These are phyloP conservation scores for Parasteatoda lunata DNA, from an alignment of 2,888 invertebrate genomes.

Conservation along the genomic window DNA sequence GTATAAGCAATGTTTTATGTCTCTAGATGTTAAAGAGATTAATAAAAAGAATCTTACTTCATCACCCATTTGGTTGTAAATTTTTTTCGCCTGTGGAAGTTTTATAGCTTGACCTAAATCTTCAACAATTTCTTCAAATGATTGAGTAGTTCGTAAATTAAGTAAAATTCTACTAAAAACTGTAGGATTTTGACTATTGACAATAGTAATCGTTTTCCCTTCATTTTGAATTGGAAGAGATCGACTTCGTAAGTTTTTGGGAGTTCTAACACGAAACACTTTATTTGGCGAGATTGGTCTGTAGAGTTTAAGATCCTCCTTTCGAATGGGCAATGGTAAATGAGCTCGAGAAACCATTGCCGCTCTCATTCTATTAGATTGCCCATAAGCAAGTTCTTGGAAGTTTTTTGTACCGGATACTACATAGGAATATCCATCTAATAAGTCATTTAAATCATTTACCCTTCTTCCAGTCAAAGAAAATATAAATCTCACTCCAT, in stretches of 20 bases:
- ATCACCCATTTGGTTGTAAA: conserved; percentile 93
- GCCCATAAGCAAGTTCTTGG: conserved; percentile 76
- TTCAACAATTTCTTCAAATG: conserved; percentile 93
- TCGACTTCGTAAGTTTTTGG: conserved; percentile 63
- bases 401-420: conserved; percentile 95
- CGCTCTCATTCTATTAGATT: conserved; percentile 50
- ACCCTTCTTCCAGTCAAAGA: conserved; percentile 93
- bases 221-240: conserved; percentile 81
- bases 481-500: conserved; percentile 92
- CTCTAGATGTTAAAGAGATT: too few species aligned
- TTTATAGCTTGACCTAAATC: conserved; percentile 94
- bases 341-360: conserved; percentile 52
- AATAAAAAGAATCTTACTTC: conserved; percentile 79
- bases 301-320: conserved; percentile 70
- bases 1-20: too few species aligned
- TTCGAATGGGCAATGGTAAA: conserved; percentile 55
- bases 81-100: conserved; percentile 91
- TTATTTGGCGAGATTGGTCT: conserved; percentile 68
- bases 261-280: conserved; percentile 56
- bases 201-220: conserved; percentile 91
- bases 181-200: conserved; percentile 94
- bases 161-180: conserved; percentile 92
- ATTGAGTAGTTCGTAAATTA: conserved; percentile 92
- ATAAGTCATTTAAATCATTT: conserved; percentile 87
- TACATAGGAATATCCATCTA: conserved; percentile 92